Evolutionary conservation across 2,888 invertebrate genomes (phyloP), one percentile per base, ranked within the genome.

Genomic region (Ormyrus thymus): DNA sequence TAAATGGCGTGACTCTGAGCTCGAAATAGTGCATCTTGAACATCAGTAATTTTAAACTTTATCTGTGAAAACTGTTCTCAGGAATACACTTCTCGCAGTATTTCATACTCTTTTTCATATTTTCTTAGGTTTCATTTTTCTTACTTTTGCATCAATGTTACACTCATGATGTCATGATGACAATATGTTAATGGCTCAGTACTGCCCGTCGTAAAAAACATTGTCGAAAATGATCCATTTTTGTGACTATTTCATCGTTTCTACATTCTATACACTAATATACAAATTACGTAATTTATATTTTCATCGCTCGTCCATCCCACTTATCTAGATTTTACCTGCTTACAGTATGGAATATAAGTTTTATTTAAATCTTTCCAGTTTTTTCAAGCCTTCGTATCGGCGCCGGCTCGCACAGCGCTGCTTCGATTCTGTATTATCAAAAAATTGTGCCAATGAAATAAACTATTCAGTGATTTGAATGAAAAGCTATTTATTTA

Each of bases 261-360:
- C 89, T 89, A 88, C 89, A 87, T 87, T 89, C 89, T 90, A 90
- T 89, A 90, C 90, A 89, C 89, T 89, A 90, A 90, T 90, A 90
- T 90, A 89, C 89, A 90, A 89, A 89, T 89, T 89, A 89, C 87
- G 87, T 86, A 87, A 87, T 87, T 87, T 88, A 81, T 86, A 83
- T 82, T 84, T 84, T 83, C 79, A 83, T 82, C 86, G 85, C 85
- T 86, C 86, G 86, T 87, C 88, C 88, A 83, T 89, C 88, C 88
- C 89, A 89, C 89, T 89, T 87, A 89, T 88, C 87, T 89, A 89
- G 83, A 73, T 64, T 87, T 74, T 68, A 78, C 56, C 68, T 78
- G 68, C 55, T 62, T 85, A 84, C 86, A 87, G 85, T 83, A 85
- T 87, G 86, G 84, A 88, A 86, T 89, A 88, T 84, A 87, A 75